Evolutionary conservation across 1,140 invertebrate species (phyloP), one percentile per base, ranked within the genome.

Genomic region (Drosophila ironensis): DNA sequence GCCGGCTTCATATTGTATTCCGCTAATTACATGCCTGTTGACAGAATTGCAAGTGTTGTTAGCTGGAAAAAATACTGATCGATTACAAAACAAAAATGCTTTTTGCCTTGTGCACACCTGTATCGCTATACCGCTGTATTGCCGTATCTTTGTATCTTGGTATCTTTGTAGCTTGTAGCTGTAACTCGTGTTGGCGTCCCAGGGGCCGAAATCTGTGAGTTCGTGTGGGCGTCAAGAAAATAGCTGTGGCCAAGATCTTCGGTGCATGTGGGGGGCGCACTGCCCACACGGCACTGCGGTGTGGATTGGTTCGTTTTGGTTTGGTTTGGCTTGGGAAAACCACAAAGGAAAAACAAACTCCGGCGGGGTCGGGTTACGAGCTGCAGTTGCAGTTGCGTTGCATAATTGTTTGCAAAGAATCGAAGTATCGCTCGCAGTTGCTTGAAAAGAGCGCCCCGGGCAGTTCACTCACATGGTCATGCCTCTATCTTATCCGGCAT

Each of bases 401-500:
- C 30, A 33, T 33, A 33, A 33, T 33, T 33, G 4, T 27, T 33
- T 33, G 30, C 4, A n/a, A 33, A 33, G 30, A 33, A 28, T n/a
- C 27, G 4, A 4, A 28, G 25, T n/a, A n/a, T n/a, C n/a, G n/a
- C n/a, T n/a, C n/a, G n/a, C n/a, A n/a, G n/a, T n/a, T n/a, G n/a
- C n/a, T n/a, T n/a, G n/a, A n/a, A n/a, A n/a, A n/a, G n/a, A n/a
- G n/a, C n/a, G n/a, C n/a, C n/a, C n/a, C n/a, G n/a, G n/a, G n/a
- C n/a, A n/a, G n/a, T n/a, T n/a, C n/a, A 12, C 71, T 74, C 72
- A 75, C 72, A 70, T 75, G 72, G 28, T n/a, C n/a, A n/a, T n/a
- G n/a, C n/a, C n/a, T n/a, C 45, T 80, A 81, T 81, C 77, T 82
- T 82, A 82, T 84, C 77, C 77, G 37, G 6, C 70, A 0, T 5